phyloP scores from a whole-genome alignment of 2,113 vertebrate genomes.

The Pogona vitticeps region DNA sequence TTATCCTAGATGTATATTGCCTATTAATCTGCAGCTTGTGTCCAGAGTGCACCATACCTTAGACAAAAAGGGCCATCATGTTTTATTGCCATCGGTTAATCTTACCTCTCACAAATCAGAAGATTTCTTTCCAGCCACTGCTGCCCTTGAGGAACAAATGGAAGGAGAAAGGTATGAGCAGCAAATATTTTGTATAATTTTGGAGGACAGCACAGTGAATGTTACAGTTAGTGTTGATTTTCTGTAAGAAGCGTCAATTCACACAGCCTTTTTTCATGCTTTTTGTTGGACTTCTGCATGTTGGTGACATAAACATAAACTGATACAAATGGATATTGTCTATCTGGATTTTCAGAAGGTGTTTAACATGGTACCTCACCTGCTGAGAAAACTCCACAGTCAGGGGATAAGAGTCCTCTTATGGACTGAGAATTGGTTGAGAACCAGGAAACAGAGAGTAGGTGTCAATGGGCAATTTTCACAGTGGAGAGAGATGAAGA shows the following conservation, averaged over 20 bases:
- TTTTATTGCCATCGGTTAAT: conserved; percentile 38
- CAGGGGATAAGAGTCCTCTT: too few species aligned
- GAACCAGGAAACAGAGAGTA: too few species aligned
- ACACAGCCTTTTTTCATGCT: neutral
- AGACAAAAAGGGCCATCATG: conserved; percentile 53
- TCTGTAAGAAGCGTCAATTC: neutral
- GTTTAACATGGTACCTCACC: too few species aligned
- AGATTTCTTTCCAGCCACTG: conserved; percentile 1
- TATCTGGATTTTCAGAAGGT: too few species aligned
- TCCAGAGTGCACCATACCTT: conserved; percentile 72
- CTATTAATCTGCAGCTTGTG: conserved; percentile 67
- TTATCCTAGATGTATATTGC: conserved; percentile 65
- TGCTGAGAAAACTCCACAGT: too few species aligned
- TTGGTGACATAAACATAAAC: too few species aligned
- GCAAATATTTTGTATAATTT: neutral
- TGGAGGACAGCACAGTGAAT: neutral
- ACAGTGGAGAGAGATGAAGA: too few species aligned
- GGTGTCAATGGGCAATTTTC: too few species aligned
- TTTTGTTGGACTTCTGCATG: too few species aligned
- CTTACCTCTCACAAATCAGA: conserved; percentile 44
- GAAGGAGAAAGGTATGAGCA: conserved; percentile 56
- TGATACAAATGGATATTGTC: too few species aligned
- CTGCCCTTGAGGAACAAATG: conserved; percentile 22
- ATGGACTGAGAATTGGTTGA: too few species aligned
- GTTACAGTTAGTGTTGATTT: neutral